A percentile compares a stretch with the other conserved stretches of the same genome.
Conservation (phyloP, 2,113 vertebrate genomes). For the Nothobranchius furzeri region DNA sequence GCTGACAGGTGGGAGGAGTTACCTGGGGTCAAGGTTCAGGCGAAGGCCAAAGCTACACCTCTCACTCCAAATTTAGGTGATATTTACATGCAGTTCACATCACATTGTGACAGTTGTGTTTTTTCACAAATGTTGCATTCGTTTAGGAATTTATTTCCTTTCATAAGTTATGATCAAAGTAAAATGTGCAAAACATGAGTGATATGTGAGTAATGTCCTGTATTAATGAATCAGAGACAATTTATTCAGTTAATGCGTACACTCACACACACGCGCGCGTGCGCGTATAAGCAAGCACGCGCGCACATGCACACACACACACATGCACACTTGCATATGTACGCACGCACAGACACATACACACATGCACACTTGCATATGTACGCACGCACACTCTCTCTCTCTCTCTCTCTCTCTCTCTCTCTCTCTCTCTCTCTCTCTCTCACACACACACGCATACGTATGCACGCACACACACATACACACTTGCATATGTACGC, state of each 20-base stretch:
- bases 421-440: too few relatives aligned
- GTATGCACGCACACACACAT: too few relatives aligned
- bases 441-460: too few relatives aligned
- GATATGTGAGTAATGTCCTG: background rate
- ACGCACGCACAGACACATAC: too few relatives aligned
- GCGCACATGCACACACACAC: too few relatives aligned
- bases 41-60: conserved; percentile 43
- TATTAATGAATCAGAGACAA: background rate
- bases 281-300: too few relatives aligned
- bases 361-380: too few relatives aligned
- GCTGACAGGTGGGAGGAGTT: conserved; percentile 53
- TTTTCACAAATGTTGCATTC: background rate
- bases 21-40: conserved; percentile 73
- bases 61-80: conserved; percentile 2
- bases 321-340: too few relatives aligned
- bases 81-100: background rate
- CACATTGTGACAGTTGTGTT: background rate
- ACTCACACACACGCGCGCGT: too few relatives aligned
- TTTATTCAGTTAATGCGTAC: background rate
- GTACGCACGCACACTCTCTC: too few relatives aligned
- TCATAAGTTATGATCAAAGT: background rate
- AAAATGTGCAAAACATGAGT: background rate
- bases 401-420: too few relatives aligned
- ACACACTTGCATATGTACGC: too few relatives aligned
- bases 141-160: background rate